Conservation (phyloP, 2,797 vertebrate species). For the Sebastiscus tertius region DNA sequence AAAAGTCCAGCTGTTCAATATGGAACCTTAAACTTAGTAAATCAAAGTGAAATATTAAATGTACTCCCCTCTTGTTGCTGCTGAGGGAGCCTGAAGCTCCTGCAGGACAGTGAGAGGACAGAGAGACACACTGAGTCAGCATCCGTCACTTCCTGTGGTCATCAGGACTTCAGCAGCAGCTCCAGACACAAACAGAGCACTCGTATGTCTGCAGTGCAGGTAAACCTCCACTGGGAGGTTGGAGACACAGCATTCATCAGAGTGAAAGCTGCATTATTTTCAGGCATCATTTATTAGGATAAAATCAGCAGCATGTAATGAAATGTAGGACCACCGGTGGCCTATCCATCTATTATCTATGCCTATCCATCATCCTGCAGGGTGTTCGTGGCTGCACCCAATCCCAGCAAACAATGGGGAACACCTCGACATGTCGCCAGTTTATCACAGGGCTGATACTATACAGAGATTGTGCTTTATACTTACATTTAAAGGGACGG, state of each 20-base stretch:
- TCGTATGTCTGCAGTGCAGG: conserved; percentile 39
- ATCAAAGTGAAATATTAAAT: background rate
- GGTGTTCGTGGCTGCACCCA: background rate
- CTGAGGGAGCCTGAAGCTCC: background rate
- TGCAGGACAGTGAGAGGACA: background rate
- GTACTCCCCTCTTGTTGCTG: background rate
- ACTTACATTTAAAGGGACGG: background rate
- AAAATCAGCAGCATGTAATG: background rate
- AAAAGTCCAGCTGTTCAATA: background rate
- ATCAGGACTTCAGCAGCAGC: conserved; percentile 28
- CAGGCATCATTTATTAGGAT: conserved; percentile 11
- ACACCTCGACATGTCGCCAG: background rate
- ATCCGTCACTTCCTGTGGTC: conserved; percentile 14
- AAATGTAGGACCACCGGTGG: background rate
- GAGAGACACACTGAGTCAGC: conserved; percentile 38
- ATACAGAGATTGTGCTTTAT: no score
- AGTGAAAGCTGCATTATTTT: background rate
- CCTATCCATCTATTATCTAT: background rate
- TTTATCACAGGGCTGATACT: background rate
- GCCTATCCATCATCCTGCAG: background rate
- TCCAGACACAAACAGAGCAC: conserved; percentile 29
- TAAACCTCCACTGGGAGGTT: background rate
- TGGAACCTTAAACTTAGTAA: background rate
- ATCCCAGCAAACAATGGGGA: background rate
- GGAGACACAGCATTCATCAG: background rate